Percentiles rank a stretch among this genome's conserved stretches.
Evolutionary conservation across 2,797 vertebrate species (phyloP).

Genomic region (Anableps anableps): DNA sequence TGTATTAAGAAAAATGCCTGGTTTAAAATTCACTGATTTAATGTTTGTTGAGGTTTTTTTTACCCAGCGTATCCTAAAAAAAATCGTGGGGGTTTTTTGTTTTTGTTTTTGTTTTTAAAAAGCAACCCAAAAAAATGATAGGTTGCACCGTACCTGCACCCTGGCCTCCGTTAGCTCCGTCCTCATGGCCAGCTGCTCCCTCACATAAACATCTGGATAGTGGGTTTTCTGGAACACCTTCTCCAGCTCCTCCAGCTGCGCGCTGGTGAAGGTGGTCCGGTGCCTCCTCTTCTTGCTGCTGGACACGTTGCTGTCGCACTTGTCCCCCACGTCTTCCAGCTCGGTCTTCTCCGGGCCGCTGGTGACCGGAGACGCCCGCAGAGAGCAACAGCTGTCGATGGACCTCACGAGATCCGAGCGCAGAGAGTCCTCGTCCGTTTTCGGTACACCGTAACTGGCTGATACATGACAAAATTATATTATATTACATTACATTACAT

Average conservation of each 20-base stretch:
- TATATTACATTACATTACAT: slow-evolving; percentile 8
- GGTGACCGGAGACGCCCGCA: slow-evolving; percentile 86
- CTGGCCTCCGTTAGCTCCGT: slow-evolving; percentile 97
- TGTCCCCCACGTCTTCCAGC: slow-evolving; percentile 88
- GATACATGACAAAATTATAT: not conserved
- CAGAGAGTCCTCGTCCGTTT: slow-evolving; percentile 88
- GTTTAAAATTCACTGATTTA: not conserved
- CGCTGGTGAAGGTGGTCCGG: slow-evolving; percentile 96
- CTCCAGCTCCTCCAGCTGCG: slow-evolving; percentile 96
- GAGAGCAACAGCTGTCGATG: slow-evolving; percentile 88
- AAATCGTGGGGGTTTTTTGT: too few species aligned
- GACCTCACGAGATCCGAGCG: slow-evolving; percentile 86
- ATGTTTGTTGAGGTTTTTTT: not conserved
- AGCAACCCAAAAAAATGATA: too few species aligned
- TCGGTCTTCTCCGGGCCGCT: slow-evolving; percentile 85
- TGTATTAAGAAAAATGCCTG: not conserved
- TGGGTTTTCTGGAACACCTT: slow-evolving; percentile 99
- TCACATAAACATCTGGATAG: slow-evolving; percentile 97
- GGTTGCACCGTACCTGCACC: slow-evolving; percentile 87
- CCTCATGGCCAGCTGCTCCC: slow-evolving; percentile 96
- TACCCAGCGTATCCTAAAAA: not conserved
- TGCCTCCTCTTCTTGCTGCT: slow-evolving; percentile 98
- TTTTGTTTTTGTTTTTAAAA: not conserved
- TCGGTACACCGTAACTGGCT: slow-evolving; percentile 88
- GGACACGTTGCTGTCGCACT: slow-evolving; percentile 97